phyloP scores from a whole-genome alignment of 2,797 vertebrate species.

The Fistularia tabacaria region DNA sequence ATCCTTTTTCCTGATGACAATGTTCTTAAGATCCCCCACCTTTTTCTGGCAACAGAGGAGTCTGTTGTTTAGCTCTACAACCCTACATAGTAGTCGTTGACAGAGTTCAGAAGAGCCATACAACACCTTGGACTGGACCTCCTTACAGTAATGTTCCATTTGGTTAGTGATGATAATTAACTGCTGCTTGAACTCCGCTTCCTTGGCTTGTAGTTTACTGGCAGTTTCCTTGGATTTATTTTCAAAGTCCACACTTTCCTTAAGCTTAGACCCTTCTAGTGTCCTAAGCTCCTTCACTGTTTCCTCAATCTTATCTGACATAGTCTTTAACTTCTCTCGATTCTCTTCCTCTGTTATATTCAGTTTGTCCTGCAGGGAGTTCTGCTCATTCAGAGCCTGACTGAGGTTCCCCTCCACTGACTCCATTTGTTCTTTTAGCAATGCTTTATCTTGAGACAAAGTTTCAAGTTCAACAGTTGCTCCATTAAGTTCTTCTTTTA shows the following conservation, averaged over 20 bases:
- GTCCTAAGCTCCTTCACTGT: constrained; percentile 72
- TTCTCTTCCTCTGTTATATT: constrained; percentile 69
- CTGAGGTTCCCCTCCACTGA: constrained; percentile 78
- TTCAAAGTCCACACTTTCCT: constrained; percentile 75
- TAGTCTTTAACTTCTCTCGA: constrained; percentile 65
- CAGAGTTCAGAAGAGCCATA: constrained; percentile 74
- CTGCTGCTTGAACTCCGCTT: constrained; percentile 70
- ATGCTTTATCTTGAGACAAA: constrained; percentile 74
- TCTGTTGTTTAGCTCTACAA: constrained; percentile 67
- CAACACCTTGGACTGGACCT: constrained; percentile 73
- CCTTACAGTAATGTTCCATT: constrained; percentile 71
- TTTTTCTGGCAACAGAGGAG: constrained; percentile 73
- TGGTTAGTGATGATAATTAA: constrained; percentile 64
- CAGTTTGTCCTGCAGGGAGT: constrained; percentile 77
- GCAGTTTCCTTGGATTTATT: constrained; percentile 74
- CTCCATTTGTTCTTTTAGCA: constrained; percentile 80
- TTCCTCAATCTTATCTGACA: constrained; percentile 70
- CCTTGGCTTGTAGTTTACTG: constrained; percentile 69
- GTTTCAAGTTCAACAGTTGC: constrained; percentile 69
- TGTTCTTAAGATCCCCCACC: constrained; percentile 72
- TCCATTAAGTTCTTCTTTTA: constrained; percentile 82
- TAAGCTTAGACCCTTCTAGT: constrained; percentile 66
- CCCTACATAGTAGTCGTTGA: constrained; percentile 69
- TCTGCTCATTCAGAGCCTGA: constrained; percentile 78
- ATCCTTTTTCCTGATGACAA: constrained; percentile 64